phyloP scores from a whole-genome alignment of 1,140 invertebrate genomes.

The Drosophila willistoni region DNA sequence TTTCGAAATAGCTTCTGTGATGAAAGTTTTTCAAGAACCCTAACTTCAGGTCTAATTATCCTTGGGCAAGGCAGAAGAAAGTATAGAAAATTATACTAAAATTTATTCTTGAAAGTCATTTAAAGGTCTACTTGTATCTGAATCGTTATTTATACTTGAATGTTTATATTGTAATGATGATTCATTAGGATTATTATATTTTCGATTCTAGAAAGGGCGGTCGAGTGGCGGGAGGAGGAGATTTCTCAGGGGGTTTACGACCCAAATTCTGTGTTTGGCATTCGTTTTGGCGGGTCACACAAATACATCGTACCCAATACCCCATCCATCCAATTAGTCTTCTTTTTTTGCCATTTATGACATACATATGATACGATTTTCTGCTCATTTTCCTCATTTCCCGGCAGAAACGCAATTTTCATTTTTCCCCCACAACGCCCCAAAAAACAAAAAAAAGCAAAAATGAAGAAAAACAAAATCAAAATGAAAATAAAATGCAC shows the following conservation, averaged over 20 bases:
- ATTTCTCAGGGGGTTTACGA: not conserved
- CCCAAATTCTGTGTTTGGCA: not conserved
- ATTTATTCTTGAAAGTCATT: not conserved
- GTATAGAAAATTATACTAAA: not conserved
- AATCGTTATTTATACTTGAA: not conserved
- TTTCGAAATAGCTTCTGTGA: too few relatives aligned
- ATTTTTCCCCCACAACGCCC: not conserved
- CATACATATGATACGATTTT: conserved; percentile 70
- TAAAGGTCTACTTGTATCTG: too few relatives aligned
- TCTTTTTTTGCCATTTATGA: conserved; percentile 45
- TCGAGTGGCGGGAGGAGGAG: too few relatives aligned
- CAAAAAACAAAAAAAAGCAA: not conserved
- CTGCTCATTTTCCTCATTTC: conserved; percentile 73
- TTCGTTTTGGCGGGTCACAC: conserved; percentile 1
- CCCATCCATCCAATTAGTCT: conserved; percentile 63
- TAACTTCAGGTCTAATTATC: too few relatives aligned
- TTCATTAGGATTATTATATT: not conserved
- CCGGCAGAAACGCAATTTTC: conserved; percentile 60
- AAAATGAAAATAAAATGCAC: conserved; percentile 14
- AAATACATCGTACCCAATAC: conserved; percentile 5
- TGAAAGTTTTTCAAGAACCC: too few relatives aligned
- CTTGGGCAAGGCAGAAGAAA: too few relatives aligned
- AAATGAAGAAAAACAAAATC: not conserved
- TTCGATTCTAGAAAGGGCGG: not conserved
- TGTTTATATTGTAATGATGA: too few relatives aligned